phyloP scores from a whole-genome alignment of 2,888 invertebrate species.

The Mythimna impura region DNA sequence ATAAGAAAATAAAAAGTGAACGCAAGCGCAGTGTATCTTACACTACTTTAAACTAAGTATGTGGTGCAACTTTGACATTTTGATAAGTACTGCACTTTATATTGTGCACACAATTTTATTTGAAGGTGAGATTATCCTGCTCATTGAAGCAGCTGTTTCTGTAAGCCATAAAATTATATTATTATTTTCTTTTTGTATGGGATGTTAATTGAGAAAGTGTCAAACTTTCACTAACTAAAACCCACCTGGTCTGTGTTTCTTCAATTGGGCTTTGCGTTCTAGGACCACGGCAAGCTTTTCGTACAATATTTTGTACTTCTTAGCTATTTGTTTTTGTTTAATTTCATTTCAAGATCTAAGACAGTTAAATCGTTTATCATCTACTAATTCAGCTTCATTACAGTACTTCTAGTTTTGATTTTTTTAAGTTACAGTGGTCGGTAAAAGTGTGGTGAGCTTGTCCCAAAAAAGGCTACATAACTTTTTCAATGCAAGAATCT shows the following conservation, averaged over 20 bases:
- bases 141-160: neutral
- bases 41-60: constrained; percentile 5
- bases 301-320: too few species aligned
- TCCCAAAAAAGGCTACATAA: neutral
- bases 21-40: constrained; percentile 8
- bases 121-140: constrained; percentile 1
- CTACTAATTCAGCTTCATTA: neutral
- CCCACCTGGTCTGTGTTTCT: too few species aligned
- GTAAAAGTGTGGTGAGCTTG: neutral
- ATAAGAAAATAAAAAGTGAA: constrained; percentile 17
- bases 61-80: constrained; percentile 49
- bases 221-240: too few species aligned
- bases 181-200: neutral
- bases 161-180: neutral
- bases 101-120: constrained; percentile 9
- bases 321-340: too few species aligned
- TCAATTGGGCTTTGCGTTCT: too few species aligned
- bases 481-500: neutral
- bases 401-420: neutral
- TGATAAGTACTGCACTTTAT: constrained; percentile 24
- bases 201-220: too few species aligned
- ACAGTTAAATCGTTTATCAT: too few species aligned
- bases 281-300: too few species aligned
- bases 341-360: too few species aligned
- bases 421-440: neutral